Conservation (phyloP, 2,888 invertebrate genomes). For the Smittia sp. region DNA sequence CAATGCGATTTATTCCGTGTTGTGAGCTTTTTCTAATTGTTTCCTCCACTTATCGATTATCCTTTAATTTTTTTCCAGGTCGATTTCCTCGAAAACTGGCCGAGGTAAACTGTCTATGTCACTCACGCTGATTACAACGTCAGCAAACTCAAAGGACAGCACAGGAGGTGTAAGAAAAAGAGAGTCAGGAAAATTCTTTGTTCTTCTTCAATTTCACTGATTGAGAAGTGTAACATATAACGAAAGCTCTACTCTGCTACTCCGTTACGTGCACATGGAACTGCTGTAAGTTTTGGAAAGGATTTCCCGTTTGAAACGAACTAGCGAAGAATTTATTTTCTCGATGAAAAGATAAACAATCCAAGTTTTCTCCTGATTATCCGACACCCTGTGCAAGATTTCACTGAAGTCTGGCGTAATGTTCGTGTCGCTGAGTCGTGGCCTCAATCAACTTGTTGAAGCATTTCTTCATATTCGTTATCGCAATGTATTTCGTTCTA, state of each 20-base stretch:
- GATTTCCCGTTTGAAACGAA: neutral
- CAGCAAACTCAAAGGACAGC: no score
- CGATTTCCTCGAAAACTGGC: no score
- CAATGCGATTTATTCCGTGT: neutral
- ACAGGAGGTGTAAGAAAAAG: no score
- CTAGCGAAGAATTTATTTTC: neutral
- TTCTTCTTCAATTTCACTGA: no score
- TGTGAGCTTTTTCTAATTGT: neutral
- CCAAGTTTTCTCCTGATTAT: neutral
- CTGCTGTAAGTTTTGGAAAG: neutral
- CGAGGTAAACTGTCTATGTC: no score
- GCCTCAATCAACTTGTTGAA: constrained; percentile 33
- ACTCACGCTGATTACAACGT: no score
- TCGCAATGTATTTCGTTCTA: neutral
- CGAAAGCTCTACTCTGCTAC: neutral
- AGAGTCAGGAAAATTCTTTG: no score
- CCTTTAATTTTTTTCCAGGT: neutral
- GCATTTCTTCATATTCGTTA: neutral
- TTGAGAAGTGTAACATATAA: no score
- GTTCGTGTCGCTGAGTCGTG: constrained; percentile 6
- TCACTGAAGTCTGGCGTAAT: constrained; percentile 12
- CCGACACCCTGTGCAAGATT: constrained; percentile 23
- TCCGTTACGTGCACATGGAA: neutral
- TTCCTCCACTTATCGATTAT: neutral
- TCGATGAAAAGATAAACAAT: constrained; percentile 22